A percentile compares a stretch with the other conserved stretches of the same genome.
Conservation (phyloP, 2,113 vertebrate species). For the Podocnemis expansa region DNA sequence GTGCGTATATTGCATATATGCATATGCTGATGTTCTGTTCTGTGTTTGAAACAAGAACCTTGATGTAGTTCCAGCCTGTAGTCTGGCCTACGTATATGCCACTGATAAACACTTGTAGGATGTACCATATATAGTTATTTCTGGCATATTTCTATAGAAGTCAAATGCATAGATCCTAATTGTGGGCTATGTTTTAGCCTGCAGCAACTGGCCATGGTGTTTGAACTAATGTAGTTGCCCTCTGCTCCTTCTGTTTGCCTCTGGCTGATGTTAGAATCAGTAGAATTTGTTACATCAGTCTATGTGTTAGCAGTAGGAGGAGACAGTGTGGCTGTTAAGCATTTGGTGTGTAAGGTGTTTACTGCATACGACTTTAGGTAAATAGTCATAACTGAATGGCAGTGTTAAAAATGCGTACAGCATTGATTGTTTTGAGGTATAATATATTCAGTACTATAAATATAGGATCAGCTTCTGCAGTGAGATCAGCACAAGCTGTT, state of each 20-base stretch:
- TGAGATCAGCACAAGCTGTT: background rate
- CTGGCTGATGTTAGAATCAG: background rate
- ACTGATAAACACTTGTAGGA: background rate
- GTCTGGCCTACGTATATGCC: background rate
- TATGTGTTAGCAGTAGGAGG: background rate
- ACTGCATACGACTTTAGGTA: background rate
- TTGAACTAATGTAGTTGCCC: background rate
- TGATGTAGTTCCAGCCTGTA: background rate
- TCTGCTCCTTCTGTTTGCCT: background rate
- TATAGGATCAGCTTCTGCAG: background rate
- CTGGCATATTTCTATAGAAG: background rate
- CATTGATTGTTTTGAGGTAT: background rate
- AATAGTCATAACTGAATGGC: background rate
- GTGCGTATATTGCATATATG: no score
- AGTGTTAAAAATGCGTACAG: background rate
- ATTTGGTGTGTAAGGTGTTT: fast-evolving
- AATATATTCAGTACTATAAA: background rate
- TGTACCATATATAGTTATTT: background rate
- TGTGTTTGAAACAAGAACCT: no score
- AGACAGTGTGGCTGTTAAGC: background rate
- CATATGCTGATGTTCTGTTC: no score
- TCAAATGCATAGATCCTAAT: background rate
- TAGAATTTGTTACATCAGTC: background rate
- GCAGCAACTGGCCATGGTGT: background rate
- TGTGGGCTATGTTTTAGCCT: background rate